Conservation (phyloP, 2,888 invertebrate species). For the Formica aserva region DNA sequence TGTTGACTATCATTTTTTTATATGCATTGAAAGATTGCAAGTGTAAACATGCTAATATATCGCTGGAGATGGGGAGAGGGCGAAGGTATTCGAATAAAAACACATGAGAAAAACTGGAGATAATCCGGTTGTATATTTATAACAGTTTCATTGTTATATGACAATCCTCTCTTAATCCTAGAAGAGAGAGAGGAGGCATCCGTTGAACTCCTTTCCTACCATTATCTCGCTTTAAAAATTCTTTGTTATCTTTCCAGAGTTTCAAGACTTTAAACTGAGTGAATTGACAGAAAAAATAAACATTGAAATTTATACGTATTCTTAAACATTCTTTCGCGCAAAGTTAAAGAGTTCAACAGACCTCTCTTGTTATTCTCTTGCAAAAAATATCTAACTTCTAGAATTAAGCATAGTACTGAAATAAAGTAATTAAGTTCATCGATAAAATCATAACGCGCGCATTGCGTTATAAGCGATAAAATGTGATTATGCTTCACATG, state of each 20-base stretch:
- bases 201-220: background rate
- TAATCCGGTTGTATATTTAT: slow-evolving; percentile 4
- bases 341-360: background rate
- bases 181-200: background rate
- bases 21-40: background rate
- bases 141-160: background rate
- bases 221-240: background rate
- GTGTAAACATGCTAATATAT: background rate
- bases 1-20: too few species aligned
- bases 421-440: background rate
- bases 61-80: background rate
- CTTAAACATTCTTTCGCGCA: background rate
- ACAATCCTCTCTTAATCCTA: slow-evolving; percentile 23
- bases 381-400: background rate
- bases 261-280: slow-evolving; percentile 1
- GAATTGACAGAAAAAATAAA: background rate
- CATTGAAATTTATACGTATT: background rate
- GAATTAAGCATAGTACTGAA: background rate
- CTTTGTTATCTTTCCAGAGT: background rate
- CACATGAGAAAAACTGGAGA: background rate
- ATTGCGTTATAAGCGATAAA: background rate
- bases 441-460: background rate
- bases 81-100: slow-evolving; percentile 7
- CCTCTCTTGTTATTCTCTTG: background rate
- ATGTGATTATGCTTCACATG: background rate